These are phyloP conservation scores for Cerastis leucographa DNA, from an alignment of 2,888 invertebrate genomes.

Conservation along the genomic window DNA sequence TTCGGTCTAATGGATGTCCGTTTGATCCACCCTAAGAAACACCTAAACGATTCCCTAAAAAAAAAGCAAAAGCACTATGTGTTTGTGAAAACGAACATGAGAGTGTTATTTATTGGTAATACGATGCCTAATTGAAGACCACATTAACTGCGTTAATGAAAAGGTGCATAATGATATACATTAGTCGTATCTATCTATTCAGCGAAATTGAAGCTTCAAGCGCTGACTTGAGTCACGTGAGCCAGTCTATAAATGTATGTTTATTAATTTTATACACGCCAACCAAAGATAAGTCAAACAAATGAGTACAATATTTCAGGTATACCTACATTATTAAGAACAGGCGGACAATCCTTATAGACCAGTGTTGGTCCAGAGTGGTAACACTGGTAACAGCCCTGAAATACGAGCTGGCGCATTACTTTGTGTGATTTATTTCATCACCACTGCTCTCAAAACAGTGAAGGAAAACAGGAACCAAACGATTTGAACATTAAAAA, in stretches of 20 bases:
- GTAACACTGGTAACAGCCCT: neutral
- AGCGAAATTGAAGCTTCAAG: constrained; percentile 21
- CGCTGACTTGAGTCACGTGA: constrained; percentile 13
- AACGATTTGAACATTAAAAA: neutral
- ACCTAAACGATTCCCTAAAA: too few species aligned
- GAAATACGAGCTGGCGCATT: neutral
- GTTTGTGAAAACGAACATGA: neutral
- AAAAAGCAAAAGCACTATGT: too few species aligned
- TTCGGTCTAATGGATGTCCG: neutral
- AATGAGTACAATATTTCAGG: too few species aligned
- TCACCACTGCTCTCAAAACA: neutral
- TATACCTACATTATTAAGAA: neutral
- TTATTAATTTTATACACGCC: neutral
- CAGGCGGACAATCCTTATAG: neutral
- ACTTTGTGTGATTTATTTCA: neutral
- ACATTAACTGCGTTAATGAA: neutral
- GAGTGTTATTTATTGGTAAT: neutral
- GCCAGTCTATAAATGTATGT: neutral
- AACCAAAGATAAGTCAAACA: neutral
- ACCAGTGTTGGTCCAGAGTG: neutral
- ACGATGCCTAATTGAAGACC: neutral
- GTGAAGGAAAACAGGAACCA: neutral
- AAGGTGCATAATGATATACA: neutral
- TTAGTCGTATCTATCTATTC: neutral
- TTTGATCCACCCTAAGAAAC: too few species aligned